Evolutionary conservation across 2,888 invertebrate genomes (phyloP), one percentile per base, ranked within the genome.

Genomic region (Rotaria magnacalcarata): DNA sequence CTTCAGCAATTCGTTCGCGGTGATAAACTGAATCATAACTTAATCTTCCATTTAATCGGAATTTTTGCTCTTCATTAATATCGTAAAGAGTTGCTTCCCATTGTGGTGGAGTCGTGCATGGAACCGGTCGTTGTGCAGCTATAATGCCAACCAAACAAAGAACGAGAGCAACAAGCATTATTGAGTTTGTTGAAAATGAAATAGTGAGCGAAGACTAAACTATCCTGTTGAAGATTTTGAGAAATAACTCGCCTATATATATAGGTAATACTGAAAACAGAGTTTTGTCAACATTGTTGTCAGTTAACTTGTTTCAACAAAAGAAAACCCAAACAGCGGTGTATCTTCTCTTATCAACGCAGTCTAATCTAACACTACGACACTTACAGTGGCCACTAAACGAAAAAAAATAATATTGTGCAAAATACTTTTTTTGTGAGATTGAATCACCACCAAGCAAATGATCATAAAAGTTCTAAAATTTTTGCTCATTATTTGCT

Each of bases 1-100:
- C 87, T 75, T 87, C 87, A 84, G 85, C 54, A 47, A 87, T 56
- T 67, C 87, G 80, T 60, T 85, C 85, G 54, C 87, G 87, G 52
- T 85, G 85, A 80, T 87, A 85, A n/a, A 60, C 43, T 34, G 85
- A 6, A 85, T 87, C 87, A 47, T 87, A 87, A 21, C 85, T 74
- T 19, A 87, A 54, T 34, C 84, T 80, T 14, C 74, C 87, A 16
- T 27, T 5, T 41, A 84, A 41, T 3, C 50, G 47, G 6, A 21
- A 41, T 19, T 43, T 24, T 43, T 75, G 43, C 34, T 41, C 6
- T 24, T 41, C 43, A 43, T 75, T 43, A 19, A 24, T 43, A 75
- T 41, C 41, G 24, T 34, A 75, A 21, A 75, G 0, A 21, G 75
- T 52, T 10, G 75, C 86, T 85, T 86, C 86, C 86, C 86, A 86